These are phyloP conservation scores for Scomber japonicus DNA, from an alignment of 2,113 vertebrate species.

Conservation along the genomic window DNA sequence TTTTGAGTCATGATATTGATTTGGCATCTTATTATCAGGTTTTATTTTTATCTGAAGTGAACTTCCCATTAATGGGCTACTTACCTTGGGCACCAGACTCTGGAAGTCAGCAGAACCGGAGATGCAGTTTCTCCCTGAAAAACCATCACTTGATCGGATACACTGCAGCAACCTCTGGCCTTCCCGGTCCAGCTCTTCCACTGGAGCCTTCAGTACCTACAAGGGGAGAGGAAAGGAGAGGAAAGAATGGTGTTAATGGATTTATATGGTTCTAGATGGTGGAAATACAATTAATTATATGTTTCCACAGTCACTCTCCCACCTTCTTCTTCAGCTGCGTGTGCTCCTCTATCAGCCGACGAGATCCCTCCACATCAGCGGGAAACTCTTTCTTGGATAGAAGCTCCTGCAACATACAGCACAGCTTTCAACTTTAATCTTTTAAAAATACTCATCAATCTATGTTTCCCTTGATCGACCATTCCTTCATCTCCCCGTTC, in stretches of 20 bases:
- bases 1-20: not conserved
- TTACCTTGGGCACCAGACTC: constrained; percentile 94
- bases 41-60: not conserved
- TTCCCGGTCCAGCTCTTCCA: constrained; percentile 96
- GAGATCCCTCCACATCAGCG: constrained; percentile 95
- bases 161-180: constrained; percentile 96
- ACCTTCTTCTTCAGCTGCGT: constrained; percentile 96
- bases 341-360: constrained; percentile 96
- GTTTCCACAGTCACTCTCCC: not conserved
- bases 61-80: not conserved
- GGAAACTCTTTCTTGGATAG: constrained; percentile 97
- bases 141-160: constrained; percentile 95
- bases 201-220: constrained; percentile 94
- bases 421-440: not conserved
- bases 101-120: constrained; percentile 98
- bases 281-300: not conserved
- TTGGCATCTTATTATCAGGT: not conserved
- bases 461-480: no score
- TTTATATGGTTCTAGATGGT: not conserved
- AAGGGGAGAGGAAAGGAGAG: not conserved
- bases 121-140: constrained; percentile 96
- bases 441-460: not conserved
- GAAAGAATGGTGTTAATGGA: not conserved
- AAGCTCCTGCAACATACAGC: constrained; percentile 87
- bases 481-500: not conserved